phyloP scores from a whole-genome alignment of 1,140 invertebrate species.

The Lineus longissimus region DNA sequence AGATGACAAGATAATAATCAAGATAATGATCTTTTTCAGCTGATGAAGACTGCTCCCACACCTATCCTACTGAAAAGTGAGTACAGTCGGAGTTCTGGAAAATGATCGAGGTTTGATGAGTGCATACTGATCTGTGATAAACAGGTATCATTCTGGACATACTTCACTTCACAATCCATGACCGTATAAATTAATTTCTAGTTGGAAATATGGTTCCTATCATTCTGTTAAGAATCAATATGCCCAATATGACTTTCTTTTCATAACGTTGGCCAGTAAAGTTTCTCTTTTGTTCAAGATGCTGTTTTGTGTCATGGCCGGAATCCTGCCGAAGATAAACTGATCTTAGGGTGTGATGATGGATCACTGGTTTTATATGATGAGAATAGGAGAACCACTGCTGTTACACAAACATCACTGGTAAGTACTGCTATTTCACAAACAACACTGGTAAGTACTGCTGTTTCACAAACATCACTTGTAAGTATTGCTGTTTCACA shows the following conservation, averaged over 20 bases:
- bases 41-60: constrained; percentile 66
- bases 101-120: too few relatives aligned
- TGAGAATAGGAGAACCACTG: constrained; percentile 36
- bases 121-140: too few relatives aligned
- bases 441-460: constrained; percentile 62
- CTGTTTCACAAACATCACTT: constrained; percentile 56
- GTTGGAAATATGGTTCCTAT: too few relatives aligned
- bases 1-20: too few relatives aligned
- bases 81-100: too few relatives aligned
- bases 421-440: constrained; percentile 54
- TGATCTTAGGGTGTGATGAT: constrained; percentile 73
- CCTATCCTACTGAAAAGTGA: constrained; percentile 67
- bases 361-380: constrained; percentile 60
- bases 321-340: constrained; percentile 67
- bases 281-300: constrained; percentile 6
- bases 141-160: too few relatives aligned
- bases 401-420: constrained; percentile 57
- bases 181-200: too few relatives aligned
- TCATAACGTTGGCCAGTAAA: too few relatives aligned
- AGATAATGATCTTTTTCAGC: constrained; percentile 32
- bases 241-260: constrained; percentile 18
- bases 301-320: constrained; percentile 66
- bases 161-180: too few relatives aligned
- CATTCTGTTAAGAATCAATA: too few relatives aligned
- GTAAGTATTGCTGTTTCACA: constrained; percentile 54